Evolutionary conservation across 2,113 vertebrate genomes (phyloP), one percentile per base, ranked within the genome.

Genomic region (Eudyptes chrysolophus): DNA sequence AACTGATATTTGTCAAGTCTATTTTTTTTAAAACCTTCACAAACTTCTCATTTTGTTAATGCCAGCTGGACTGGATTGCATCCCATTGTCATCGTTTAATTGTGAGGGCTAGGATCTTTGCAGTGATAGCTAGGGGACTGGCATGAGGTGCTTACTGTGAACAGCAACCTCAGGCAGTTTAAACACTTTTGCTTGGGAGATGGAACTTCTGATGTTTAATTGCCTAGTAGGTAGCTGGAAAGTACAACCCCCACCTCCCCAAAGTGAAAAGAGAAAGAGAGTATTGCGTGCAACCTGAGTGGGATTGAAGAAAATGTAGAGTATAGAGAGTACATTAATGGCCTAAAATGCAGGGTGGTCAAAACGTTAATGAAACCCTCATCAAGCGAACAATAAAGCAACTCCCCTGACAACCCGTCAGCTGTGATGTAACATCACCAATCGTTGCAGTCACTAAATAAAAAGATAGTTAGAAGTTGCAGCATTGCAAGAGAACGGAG

Each of bases 211-310:
- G 46, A 32, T 42, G 13, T 61, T 76, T 70, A 76, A 81, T 57
- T 64, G 60, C 19, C 38, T 48, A 22, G 62, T 25, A 61, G 64
- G 52, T 64, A 69, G 57, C 36, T 51, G 66, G 38, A 34, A 91
- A 84, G 48, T 69, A 29, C 60, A 78, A 38, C 30, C 32, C 22
- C 46, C 55, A 27, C 46, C 49, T 94, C 16, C 20, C 36, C 36
- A 29, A 34, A 90, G 66, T 49, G 25, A 54, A 78, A 64, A 77
- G 32, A 25, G 61, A 65, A 36, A 48, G 32, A n/a, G 46, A 69
- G 16, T n/a, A 49, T 54, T 0, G 0, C 22, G 16, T 30, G 32
- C 42, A 78, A 27, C 66, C 30, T 64, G 51, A 29, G 24, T 4
- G 10, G 40, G 64, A 68, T 38, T 64, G 22, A 61, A 91, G 54